phyloP scores from a whole-genome alignment of 2,888 invertebrate genomes.

The Oasisia sp. region DNA sequence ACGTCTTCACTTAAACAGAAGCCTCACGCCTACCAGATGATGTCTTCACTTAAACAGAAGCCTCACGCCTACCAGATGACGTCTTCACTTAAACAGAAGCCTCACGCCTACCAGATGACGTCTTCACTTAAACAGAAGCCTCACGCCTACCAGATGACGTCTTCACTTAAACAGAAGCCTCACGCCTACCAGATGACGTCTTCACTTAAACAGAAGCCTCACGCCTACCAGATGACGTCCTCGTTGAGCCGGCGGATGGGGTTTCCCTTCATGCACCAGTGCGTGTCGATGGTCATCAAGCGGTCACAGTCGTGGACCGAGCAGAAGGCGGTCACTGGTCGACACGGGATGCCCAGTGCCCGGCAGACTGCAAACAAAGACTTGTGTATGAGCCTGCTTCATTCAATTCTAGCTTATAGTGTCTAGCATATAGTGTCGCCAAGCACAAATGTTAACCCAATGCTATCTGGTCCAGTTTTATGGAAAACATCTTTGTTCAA shows the following conservation, averaged over 20 bases:
- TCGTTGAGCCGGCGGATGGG: constrained; percentile 40
- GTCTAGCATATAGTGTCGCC: background rate
- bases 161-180: too few species aligned
- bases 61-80: too few species aligned
- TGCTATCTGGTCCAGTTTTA: too few species aligned
- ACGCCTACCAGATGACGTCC: constrained; percentile 55
- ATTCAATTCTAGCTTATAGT: background rate
- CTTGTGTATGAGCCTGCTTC: background rate
- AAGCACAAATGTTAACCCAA: background rate
- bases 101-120: too few species aligned
- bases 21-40: too few species aligned
- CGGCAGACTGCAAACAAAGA: constrained; percentile 76
- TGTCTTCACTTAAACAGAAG: too few species aligned
- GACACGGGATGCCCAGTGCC: constrained; percentile 86
- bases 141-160: too few species aligned
- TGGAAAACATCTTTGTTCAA: too few species aligned
- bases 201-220: background rate
- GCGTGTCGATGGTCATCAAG: constrained; percentile 88
- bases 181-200: too few species aligned
- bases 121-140: too few species aligned
- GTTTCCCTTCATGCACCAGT: constrained; percentile 67
- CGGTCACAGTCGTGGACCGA: constrained; percentile 96
- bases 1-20: too few species aligned
- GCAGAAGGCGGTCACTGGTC: constrained; percentile 87
- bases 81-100: too few species aligned